These are phyloP conservation scores for Dreissena polymorpha DNA, from an alignment of 1,140 invertebrate species.

Conservation along the genomic window DNA sequence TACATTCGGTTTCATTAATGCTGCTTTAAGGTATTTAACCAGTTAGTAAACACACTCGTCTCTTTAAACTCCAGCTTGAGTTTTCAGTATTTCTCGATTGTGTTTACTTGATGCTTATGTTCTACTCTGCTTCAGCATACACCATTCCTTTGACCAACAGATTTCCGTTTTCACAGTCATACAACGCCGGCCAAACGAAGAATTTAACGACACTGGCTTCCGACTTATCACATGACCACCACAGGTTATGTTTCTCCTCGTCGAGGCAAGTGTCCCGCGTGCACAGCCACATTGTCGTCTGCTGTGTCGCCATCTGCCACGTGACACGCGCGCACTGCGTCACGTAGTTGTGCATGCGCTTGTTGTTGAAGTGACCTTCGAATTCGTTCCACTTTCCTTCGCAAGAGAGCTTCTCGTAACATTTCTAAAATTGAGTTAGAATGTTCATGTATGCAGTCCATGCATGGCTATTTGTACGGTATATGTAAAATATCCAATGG, in stretches of 20 bases:
- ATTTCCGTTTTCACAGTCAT: constrained; percentile 73
- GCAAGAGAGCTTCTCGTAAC: constrained; percentile 10
- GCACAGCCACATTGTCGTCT: constrained; percentile 68
- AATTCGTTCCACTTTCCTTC: constrained; percentile 16
- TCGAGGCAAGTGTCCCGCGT: constrained; percentile 66
- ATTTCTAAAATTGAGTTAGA: constrained; percentile 17
- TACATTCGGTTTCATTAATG: too few species aligned
- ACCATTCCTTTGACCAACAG: constrained; percentile 75
- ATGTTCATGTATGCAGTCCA: not conserved
- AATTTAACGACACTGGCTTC: constrained; percentile 64
- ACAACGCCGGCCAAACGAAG: constrained; percentile 74
- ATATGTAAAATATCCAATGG: too few species aligned
- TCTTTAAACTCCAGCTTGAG: too few species aligned
- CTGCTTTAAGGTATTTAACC: too few species aligned
- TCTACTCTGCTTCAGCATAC: constrained; percentile 49
- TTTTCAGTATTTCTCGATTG: not conserved
- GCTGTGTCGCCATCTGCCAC: constrained; percentile 76
- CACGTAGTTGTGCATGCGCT: constrained; percentile 33
- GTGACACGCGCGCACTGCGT: constrained; percentile 61
- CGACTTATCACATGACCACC: constrained; percentile 75
- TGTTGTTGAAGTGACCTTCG: constrained; percentile 35
- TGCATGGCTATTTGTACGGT: too few species aligned
- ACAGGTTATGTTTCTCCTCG: constrained; percentile 71
- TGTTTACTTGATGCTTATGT: not conserved
- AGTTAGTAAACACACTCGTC: too few species aligned